These are phyloP conservation scores for Seriola dumerili DNA, from an alignment of 2,113 vertebrate genomes.

Conservation along the genomic window DNA sequence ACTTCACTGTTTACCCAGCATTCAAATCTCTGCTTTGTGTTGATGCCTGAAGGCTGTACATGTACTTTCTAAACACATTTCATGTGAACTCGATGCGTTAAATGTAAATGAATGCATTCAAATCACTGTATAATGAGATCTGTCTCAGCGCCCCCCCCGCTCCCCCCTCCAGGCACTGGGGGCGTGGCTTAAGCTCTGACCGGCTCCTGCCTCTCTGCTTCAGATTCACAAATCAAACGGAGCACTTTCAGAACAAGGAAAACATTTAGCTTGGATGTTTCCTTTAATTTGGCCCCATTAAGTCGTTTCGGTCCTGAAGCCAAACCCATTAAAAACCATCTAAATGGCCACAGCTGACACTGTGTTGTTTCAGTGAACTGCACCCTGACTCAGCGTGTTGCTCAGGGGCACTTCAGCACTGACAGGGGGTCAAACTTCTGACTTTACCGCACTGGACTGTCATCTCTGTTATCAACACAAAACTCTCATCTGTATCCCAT, in stretches of 20 bases:
- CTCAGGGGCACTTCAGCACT: constrained; percentile 5
- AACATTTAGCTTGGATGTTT: constrained; percentile 5
- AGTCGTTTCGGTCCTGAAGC: constrained; percentile 32
- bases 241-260: background rate
- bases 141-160: background rate
- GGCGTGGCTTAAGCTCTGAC: background rate
- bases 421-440: constrained; percentile 8
- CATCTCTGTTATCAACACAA: background rate
- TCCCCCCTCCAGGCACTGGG: background rate
- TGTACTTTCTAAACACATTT: background rate
- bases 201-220: background rate
- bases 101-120: background rate
- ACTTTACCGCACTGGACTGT: background rate
- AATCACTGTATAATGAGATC: background rate
- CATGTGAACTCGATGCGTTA: background rate
- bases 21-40: constrained; percentile 5
- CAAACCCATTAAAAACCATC: constrained; percentile 46
- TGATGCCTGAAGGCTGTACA: constrained; percentile 8
- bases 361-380: constrained; percentile 13
- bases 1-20: constrained; percentile 8
- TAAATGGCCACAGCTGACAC: constrained; percentile 16
- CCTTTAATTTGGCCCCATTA: constrained; percentile 27
- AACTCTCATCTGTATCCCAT: background rate
- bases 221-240: background rate
- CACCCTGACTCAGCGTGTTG: constrained; percentile 7